These are phyloP conservation scores for Protomyctophum bolini DNA, from an alignment of 2,113 vertebrate species.

Conservation along the genomic window DNA sequence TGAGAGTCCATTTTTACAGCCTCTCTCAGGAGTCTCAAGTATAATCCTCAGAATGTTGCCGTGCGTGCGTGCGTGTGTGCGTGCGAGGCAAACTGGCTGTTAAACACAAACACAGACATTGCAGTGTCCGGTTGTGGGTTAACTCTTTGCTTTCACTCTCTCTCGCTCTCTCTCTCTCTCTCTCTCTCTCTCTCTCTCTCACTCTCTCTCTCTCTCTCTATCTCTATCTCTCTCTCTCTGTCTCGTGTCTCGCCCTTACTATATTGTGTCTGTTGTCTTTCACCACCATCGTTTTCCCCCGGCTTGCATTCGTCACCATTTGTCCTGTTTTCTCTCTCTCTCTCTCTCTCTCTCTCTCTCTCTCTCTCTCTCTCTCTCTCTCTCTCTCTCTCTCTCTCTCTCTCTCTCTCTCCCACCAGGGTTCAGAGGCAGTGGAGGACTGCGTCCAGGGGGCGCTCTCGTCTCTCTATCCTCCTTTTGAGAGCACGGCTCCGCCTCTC, in stretches of 20 bases:
- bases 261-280: too few species aligned
- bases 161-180: background rate
- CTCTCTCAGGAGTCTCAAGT: too few species aligned
- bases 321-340: background rate
- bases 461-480: conserved; percentile 90
- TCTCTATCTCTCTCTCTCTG: conserved; percentile 1
- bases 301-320: too few species aligned
- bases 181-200: conserved; percentile 12
- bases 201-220: background rate
- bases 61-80: conserved; percentile 18
- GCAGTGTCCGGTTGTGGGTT: conserved; percentile 36
- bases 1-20: too few species aligned
- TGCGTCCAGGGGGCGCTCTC: conserved; percentile 93
- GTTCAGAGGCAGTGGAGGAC: conserved; percentile 91
- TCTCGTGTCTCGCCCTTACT: background rate
- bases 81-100: conserved; percentile 47
- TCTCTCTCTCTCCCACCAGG: conserved; percentile 68
- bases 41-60: background rate
- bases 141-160: conserved; percentile 38
- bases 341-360: background rate
- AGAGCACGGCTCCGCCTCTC: conserved; percentile 89
- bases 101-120: conserved; percentile 55
- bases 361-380: background rate
- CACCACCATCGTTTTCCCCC: too few species aligned
- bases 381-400: background rate